These are phyloP conservation scores for Varecia variegata DNA, from an alignment of 2,797 vertebrate genomes.

Conservation along the genomic window DNA sequence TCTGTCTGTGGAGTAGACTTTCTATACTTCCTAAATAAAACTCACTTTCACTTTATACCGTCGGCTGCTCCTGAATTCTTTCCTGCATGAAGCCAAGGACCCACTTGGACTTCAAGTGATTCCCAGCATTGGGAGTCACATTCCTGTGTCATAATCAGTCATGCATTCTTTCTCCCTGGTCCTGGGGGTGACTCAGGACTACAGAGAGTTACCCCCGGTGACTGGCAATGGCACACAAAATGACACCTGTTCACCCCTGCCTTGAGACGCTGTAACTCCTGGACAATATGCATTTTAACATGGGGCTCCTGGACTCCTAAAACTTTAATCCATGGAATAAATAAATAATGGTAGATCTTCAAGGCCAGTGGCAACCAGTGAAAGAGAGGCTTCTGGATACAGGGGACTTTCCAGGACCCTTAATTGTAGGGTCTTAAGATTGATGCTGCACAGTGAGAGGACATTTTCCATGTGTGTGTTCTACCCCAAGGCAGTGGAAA, in stretches of 20 bases:
- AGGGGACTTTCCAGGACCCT: background rate
- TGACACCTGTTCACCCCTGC: background rate
- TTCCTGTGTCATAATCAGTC: background rate
- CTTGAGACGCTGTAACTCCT: background rate
- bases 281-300: background rate
- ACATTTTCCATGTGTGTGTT: background rate
- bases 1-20: background rate
- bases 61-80: background rate
- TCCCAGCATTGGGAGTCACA: background rate
- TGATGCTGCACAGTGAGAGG: background rate
- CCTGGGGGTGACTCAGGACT: background rate
- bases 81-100: background rate
- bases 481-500: background rate
- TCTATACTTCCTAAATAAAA: background rate
- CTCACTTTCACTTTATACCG: background rate
- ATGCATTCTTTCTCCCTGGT: background rate
- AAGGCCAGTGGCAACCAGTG: background rate
- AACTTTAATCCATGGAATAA: background rate
- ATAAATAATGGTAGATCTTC: background rate
- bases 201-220: background rate
- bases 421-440: background rate
- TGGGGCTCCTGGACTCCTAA: background rate
- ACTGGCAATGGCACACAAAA: background rate
- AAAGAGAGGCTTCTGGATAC: background rate
- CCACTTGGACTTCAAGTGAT: background rate